A percentile compares a stretch with the other conserved stretches of the same genome.
phyloP scores from a whole-genome alignment of 2,113 vertebrate species.

The Ibidorhyncha struthersii region DNA sequence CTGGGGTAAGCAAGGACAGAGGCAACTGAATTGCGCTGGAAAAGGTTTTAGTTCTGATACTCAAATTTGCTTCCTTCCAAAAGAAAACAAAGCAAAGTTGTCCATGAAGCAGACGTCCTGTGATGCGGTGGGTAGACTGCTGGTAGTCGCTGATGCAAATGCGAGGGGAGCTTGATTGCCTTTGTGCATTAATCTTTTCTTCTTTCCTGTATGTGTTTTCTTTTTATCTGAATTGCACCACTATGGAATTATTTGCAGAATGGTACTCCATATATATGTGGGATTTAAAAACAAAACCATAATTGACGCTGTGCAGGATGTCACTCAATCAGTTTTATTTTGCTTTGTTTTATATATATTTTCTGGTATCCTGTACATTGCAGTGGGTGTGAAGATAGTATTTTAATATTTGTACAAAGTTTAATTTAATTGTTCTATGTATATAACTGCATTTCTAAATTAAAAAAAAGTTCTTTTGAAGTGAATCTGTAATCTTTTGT shows the following conservation, averaged over 20 bases:
- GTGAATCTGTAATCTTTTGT: conserved; percentile 29
- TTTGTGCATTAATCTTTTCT: conserved; percentile 53
- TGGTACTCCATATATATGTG: conserved; percentile 72
- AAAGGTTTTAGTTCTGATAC: neutral
- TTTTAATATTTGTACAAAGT: conserved; percentile 99
- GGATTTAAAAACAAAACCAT: conserved; percentile 50
- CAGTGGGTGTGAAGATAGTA: conserved; percentile 99
- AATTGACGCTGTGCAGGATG: conserved; percentile 75
- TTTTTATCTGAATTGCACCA: conserved; percentile 63
- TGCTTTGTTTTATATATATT: conserved; percentile 83
- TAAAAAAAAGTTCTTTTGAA: conserved; percentile 96
- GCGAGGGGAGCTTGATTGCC: conserved; percentile 36
- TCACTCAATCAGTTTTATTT: conserved; percentile 73
- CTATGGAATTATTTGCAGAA: conserved; percentile 72
- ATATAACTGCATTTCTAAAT: conserved; percentile 99
- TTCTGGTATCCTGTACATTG: conserved; percentile 92
- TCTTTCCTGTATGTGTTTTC: conserved; percentile 6
- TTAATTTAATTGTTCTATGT: conserved; percentile 99
- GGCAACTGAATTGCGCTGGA: neutral
- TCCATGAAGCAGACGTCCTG: neutral
- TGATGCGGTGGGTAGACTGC: neutral
- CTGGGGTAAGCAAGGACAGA: neutral
- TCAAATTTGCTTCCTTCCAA: neutral
- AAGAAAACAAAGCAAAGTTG: neutral
- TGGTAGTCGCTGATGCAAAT: conserved; percentile 5